Percentiles rank a stretch among this genome's conserved stretches.
Evolutionary conservation across 1,140 invertebrate genomes (phyloP).

Genomic region (Mizuhopecten yessoensis): DNA sequence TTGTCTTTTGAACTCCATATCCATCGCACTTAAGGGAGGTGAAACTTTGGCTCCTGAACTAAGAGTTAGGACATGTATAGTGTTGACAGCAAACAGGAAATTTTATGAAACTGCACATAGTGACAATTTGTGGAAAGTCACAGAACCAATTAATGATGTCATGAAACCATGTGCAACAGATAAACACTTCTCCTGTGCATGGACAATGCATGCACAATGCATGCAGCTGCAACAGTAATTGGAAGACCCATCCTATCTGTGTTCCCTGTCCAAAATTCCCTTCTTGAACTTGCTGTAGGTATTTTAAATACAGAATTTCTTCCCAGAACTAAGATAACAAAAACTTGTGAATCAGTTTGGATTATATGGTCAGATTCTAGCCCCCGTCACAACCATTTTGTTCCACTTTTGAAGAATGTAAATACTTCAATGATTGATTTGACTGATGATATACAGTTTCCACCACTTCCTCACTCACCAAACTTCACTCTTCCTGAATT

Average conservation of each 20-base stretch:
- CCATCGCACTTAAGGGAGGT: no score
- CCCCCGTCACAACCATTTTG: background rate
- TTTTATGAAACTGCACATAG: no score
- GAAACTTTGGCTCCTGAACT: no score
- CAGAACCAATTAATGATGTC: background rate
- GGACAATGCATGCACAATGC: slow-evolving; percentile 52
- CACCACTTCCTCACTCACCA: no score
- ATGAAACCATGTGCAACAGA: slow-evolving; percentile 45
- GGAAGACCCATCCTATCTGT: slow-evolving; percentile 52
- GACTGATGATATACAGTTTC: no score
- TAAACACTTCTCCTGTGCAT: slow-evolving; percentile 44
- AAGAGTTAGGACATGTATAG: no score
- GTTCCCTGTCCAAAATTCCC: slow-evolving; percentile 54
- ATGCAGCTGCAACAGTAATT: slow-evolving; percentile 59
- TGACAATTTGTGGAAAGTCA: slow-evolving; percentile 44
- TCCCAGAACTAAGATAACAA: slow-evolving; percentile 39
- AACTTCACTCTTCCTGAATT: no score
- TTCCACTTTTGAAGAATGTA: no score
- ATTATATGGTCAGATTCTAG: background rate
- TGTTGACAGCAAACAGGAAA: no score
- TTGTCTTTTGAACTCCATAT: no score
- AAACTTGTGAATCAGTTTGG: slow-evolving; percentile 46
- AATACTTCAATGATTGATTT: no score
- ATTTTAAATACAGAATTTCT: slow-evolving; percentile 51
- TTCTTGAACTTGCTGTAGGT: slow-evolving; percentile 52